A percentile compares a stretch with the other conserved stretches of the same genome.
Evolutionary conservation across 2,113 vertebrate genomes (phyloP).

Genomic region (Anoura caudifer): DNA sequence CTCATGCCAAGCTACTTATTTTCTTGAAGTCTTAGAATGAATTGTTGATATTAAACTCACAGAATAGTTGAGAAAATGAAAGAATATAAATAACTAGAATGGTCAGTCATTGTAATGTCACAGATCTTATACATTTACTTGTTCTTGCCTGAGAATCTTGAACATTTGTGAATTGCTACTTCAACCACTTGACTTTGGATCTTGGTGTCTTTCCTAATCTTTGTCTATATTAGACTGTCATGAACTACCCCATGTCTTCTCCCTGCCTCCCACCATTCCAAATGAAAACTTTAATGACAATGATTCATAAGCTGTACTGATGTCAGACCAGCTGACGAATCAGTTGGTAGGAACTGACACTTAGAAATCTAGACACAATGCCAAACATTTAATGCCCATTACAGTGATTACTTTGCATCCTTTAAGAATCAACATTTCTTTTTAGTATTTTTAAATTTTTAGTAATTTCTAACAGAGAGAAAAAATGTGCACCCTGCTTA

Average conservation of each 20-base stretch:
- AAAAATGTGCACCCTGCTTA: background rate
- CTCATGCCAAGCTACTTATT: background rate
- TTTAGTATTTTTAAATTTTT: background rate
- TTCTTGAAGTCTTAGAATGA: background rate
- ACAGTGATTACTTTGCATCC: background rate
- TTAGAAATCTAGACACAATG: background rate
- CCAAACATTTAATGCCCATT: background rate
- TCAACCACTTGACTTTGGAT: background rate
- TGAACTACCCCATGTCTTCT: background rate
- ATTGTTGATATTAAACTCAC: background rate
- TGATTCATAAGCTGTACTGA: background rate
- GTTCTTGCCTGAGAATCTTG: background rate
- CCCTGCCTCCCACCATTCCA: background rate
- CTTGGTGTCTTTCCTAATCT: background rate
- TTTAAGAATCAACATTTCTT: background rate
- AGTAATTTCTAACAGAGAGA: background rate
- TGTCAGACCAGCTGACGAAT: background rate
- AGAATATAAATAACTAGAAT: background rate
- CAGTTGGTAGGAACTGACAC: background rate
- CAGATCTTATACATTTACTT: background rate
- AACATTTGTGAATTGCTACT: background rate
- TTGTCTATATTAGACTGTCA: background rate
- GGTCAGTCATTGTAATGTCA: background rate
- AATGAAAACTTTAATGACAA: background rate
- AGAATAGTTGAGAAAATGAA: background rate